Percentiles rank a stretch among this genome's conserved stretches.
These are phyloP conservation scores for Drosophila neotestacea DNA, from an alignment of 2,888 invertebrate species.

Conservation along the genomic window DNA sequence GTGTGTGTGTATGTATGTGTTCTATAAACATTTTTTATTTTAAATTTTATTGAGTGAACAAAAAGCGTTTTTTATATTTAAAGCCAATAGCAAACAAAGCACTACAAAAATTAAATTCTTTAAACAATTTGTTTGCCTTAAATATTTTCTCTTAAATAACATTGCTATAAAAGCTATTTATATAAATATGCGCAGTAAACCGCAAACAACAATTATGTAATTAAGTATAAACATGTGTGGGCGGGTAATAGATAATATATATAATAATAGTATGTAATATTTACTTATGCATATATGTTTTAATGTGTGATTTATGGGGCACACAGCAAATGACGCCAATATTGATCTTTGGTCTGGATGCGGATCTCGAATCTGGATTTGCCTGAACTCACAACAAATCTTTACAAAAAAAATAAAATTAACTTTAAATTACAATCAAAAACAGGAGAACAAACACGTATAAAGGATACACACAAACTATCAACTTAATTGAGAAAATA, in stretches of 20 bases:
- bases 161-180: constrained; percentile 76
- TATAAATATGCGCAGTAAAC: constrained; percentile 60
- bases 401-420: neutral
- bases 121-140: constrained; percentile 73
- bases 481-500: constrained; percentile 36
- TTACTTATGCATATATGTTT: constrained; percentile 30
- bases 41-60: constrained; percentile 68
- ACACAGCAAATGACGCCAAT: constrained; percentile 22
- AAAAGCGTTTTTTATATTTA: constrained; percentile 50
- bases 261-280: constrained; percentile 43
- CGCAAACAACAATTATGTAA: constrained; percentile 78
- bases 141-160: constrained; percentile 65
- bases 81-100: constrained; percentile 72
- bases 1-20: constrained; percentile 1
- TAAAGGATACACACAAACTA: constrained; percentile 21
- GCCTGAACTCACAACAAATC: constrained; percentile 42
- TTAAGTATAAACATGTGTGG: constrained; percentile 60
- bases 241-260: constrained; percentile 47
- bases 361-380: constrained; percentile 21
- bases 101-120: constrained; percentile 68
- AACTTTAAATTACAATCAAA: constrained; percentile 47
- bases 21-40: constrained; percentile 27
- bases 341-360: constrained; percentile 53
- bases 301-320: constrained; percentile 5
- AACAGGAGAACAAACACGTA: constrained; percentile 29